A percentile compares a stretch with the other conserved stretches of the same genome.
phyloP scores from a whole-genome alignment of 2,888 invertebrate genomes.

The Scaptodrosophila latifasciaeformis region DNA sequence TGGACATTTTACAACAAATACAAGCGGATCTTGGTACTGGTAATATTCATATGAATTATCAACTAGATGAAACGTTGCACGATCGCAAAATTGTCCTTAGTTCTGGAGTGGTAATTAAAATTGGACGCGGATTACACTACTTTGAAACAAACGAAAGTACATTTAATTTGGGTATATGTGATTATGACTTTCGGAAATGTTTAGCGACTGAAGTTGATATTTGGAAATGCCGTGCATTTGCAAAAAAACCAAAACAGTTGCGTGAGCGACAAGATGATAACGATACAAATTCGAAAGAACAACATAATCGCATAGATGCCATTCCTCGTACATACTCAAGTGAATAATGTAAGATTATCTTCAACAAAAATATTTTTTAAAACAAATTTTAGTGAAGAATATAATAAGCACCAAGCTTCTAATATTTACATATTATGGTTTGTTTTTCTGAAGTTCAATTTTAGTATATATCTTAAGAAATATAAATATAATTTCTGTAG shows the following conservation, averaged over 20 bases:
- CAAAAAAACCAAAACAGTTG: conserved; percentile 25
- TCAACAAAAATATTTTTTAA: too few relatives aligned
- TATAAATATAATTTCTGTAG: too few relatives aligned
- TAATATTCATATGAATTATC: conserved; percentile 79
- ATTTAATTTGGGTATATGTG: conserved; percentile 82
- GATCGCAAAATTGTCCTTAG: conserved; percentile 92
- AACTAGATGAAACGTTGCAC: conserved; percentile 85
- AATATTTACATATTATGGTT: too few relatives aligned
- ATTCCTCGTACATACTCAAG: conserved; percentile 6
- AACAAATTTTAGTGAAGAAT: too few relatives aligned
- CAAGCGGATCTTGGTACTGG: conserved; percentile 78
- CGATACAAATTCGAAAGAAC: background rate
- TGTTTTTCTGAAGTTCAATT: too few relatives aligned
- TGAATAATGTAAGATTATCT: background rate
- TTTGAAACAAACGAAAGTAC: conserved; percentile 86
- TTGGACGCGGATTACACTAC: conserved; percentile 90
- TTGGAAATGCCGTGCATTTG: conserved; percentile 55
- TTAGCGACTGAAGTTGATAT: conserved; percentile 90
- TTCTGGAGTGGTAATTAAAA: conserved; percentile 93
- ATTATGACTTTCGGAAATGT: conserved; percentile 86
- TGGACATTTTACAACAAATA: conserved; percentile 79
- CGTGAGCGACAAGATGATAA: conserved; percentile 3
- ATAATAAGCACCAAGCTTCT: too few relatives aligned
- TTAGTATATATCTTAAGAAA: too few relatives aligned
- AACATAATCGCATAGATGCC: conserved; percentile 9